Evolutionary conservation across 2,113 vertebrate species (phyloP).

Genomic region (Pelusios castaneus): DNA sequence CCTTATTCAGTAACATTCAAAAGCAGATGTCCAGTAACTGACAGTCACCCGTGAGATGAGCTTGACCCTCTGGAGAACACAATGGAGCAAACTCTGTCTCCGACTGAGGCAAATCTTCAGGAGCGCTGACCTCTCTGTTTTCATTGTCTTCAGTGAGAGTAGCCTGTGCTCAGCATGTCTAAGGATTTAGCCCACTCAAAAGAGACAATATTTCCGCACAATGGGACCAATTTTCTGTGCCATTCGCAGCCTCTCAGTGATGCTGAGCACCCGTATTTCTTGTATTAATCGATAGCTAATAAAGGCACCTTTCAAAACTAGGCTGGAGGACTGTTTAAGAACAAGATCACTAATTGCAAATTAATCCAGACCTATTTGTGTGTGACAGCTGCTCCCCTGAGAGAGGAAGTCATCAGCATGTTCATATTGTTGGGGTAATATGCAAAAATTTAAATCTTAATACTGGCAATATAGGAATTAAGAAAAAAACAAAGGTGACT

Average conservation of each 20-base stretch:
- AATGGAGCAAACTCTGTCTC: background rate
- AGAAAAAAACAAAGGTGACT: slow-evolving; percentile 28
- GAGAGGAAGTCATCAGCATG: background rate
- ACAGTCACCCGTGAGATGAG: background rate
- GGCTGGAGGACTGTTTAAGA: background rate
- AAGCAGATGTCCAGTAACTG: background rate
- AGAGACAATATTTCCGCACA: background rate
- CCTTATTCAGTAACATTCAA: background rate
- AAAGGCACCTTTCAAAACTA: slow-evolving; percentile 26
- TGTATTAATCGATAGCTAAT: background rate
- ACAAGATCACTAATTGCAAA: background rate
- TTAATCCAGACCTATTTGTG: slow-evolving; percentile 14
- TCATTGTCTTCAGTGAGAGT: background rate
- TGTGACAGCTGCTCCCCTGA: background rate
- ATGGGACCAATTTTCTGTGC: background rate
- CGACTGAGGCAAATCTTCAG: background rate
- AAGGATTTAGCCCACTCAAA: background rate
- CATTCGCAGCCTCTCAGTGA: background rate
- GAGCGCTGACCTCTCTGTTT: background rate
- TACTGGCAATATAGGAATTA: background rate
- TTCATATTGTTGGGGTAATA: slow-evolving; percentile 14
- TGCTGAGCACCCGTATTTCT: background rate
- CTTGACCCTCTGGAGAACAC: background rate
- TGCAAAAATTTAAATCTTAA: background rate
- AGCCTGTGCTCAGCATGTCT: background rate